A percentile compares a stretch with the other conserved stretches of the same genome.
Evolutionary conservation across 2,888 invertebrate species (phyloP).

Genomic region (Dryadula phaetusa): DNA sequence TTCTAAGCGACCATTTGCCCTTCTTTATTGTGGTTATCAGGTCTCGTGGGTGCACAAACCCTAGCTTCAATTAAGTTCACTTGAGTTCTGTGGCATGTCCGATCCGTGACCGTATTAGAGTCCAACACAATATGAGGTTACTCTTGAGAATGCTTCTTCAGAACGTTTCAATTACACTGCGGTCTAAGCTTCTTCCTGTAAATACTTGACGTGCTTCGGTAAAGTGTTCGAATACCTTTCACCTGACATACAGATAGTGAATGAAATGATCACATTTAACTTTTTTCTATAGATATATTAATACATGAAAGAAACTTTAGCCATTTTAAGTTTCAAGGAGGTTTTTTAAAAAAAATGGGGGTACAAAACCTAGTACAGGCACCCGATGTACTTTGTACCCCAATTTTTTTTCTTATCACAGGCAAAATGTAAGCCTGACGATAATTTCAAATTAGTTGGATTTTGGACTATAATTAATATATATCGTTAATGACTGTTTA

Average conservation of each 20-base stretch:
- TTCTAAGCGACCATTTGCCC: not conserved
- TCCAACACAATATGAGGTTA: constrained; percentile 35
- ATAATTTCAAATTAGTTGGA: too few species aligned
- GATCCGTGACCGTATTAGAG: constrained; percentile 42
- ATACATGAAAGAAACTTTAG: too few species aligned
- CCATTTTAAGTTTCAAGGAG: too few species aligned
- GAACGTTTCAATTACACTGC: constrained; percentile 43
- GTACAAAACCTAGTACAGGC: too few species aligned
- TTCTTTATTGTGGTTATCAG: constrained; percentile 5
- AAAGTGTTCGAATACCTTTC: constrained; percentile 3
- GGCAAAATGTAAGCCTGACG: too few species aligned
- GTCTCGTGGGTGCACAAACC: constrained; percentile 6
- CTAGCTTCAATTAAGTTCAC: constrained; percentile 39
- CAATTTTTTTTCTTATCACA: too few species aligned
- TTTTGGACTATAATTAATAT: too few species aligned
- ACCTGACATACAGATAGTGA: too few species aligned
- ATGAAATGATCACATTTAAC: not conserved
- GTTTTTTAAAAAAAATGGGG: too few species aligned
- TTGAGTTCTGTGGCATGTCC: constrained; percentile 38
- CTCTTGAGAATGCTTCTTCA: constrained; percentile 42
- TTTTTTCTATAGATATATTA: too few species aligned
- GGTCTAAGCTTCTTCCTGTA: constrained; percentile 35
- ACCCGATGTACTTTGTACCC: too few species aligned
- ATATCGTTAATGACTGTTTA: too few species aligned
- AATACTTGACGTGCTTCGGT: constrained; percentile 13